Percentiles rank a stretch among this genome's conserved stretches.
These are phyloP conservation scores for Muraenolepis orangiensis DNA, from an alignment of 2,797 vertebrate species.

Conservation along the genomic window DNA sequence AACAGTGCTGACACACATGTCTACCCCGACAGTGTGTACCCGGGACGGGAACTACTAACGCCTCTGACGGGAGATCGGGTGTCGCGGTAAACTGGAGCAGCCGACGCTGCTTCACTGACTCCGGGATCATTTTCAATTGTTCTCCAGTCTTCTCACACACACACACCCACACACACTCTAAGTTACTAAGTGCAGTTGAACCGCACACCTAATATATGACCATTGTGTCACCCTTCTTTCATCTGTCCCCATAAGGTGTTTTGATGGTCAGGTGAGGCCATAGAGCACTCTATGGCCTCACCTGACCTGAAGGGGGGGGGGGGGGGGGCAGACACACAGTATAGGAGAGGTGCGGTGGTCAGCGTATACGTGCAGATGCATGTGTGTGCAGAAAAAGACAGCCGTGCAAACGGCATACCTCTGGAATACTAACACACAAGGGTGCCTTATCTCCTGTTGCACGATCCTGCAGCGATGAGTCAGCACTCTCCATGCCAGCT, in stretches of 20 bases:
- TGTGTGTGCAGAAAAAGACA: conserved; percentile 2
- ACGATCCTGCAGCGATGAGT: conserved; percentile 58
- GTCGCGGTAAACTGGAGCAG: conserved; percentile 10
- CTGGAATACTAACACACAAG: conserved; percentile 29
- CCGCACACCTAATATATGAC: background rate
- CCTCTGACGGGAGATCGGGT: conserved; percentile 10
- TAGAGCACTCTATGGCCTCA: too few species aligned
- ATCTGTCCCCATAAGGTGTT: background rate
- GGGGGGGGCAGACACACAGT: background rate
- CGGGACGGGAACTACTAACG: background rate
- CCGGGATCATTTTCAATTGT: conserved; percentile 15
- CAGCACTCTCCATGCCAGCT: conserved; percentile 63
- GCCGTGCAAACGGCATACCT: conserved; percentile 4
- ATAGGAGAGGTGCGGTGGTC: background rate
- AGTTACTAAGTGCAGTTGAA: background rate
- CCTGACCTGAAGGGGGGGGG: too few species aligned
- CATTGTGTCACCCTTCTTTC: background rate
- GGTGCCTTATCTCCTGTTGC: conserved; percentile 43
- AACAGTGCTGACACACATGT: conserved; percentile 28
- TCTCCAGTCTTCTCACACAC: conserved; percentile 8
- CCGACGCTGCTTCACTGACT: conserved; percentile 13
- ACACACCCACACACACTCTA: conserved; percentile 21
- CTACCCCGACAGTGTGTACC: conserved; percentile 9
- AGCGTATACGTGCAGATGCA: too few species aligned
- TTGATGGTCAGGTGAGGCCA: background rate